Conservation (phyloP, 1,140 invertebrate species). For the Achroia grisella region DNA sequence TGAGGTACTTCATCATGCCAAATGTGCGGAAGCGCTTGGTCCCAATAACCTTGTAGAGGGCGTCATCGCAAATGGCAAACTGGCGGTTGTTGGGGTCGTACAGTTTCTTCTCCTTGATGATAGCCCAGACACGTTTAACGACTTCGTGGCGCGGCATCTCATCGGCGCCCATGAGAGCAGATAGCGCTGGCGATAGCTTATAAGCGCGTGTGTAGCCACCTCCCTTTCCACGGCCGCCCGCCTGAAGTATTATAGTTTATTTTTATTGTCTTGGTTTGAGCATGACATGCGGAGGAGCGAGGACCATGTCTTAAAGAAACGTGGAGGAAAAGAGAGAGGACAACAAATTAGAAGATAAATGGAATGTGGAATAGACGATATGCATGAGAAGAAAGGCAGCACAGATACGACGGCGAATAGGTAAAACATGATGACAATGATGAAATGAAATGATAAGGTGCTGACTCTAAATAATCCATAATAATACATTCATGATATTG, state of each 20-base stretch:
- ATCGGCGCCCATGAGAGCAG: slow-evolving; percentile 88
- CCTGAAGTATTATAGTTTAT: slow-evolving; percentile 10
- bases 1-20: slow-evolving; percentile 96
- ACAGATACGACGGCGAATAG: too few species aligned
- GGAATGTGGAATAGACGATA: too few species aligned
- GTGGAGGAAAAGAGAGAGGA: too few species aligned
- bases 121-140: slow-evolving; percentile 93
- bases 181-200: slow-evolving; percentile 89
- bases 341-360: too few species aligned
- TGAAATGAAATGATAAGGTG: too few species aligned
- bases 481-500: too few species aligned
- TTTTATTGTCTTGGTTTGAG: too few species aligned
- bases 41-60: slow-evolving; percentile 91
- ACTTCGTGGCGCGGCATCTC: slow-evolving; percentile 93
- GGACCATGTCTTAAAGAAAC: too few species aligned
- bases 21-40: slow-evolving; percentile 93
- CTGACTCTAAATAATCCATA: too few species aligned
- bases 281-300: too few species aligned
- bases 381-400: too few species aligned
- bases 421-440: too few species aligned
- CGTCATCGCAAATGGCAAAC: slow-evolving; percentile 94
- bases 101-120: slow-evolving; percentile 93
- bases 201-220: slow-evolving; percentile 88
- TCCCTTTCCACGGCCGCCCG: slow-evolving; percentile 74
- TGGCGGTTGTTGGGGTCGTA: slow-evolving; percentile 96